Percentiles rank a stretch among this genome's conserved stretches.
phyloP scores from a whole-genome alignment of 2,113 vertebrate genomes.

The Phyllopteryx taeniolatus region DNA sequence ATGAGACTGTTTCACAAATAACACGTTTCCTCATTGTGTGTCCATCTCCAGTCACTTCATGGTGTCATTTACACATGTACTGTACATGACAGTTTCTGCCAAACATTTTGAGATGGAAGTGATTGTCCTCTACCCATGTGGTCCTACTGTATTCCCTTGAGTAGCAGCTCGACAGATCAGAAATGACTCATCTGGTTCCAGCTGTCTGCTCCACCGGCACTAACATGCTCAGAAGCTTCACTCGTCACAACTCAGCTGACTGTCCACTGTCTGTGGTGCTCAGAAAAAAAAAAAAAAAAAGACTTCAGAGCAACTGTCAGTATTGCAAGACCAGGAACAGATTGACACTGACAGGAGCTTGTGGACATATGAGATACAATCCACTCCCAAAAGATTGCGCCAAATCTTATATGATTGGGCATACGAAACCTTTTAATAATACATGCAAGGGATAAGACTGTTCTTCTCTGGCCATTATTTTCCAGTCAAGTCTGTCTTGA shows the following conservation, averaged over 20 bases:
- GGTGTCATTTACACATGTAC: not conserved
- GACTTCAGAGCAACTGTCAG: constrained; percentile 51
- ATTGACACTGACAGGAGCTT: constrained; percentile 31
- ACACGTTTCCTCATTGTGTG: not conserved
- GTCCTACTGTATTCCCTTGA: constrained; percentile 28
- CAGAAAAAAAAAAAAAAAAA: constrained; percentile 18
- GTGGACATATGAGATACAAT: constrained; percentile 23
- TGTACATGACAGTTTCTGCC: constrained; percentile 4
- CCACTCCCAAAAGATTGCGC: constrained; percentile 8
- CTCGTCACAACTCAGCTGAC: constrained; percentile 17
- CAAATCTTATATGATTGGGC: not conserved
- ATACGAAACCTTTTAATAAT: not conserved
- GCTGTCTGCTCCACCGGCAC: constrained; percentile 32
- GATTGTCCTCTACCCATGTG: constrained; percentile 27
- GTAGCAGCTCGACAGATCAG: constrained; percentile 39
- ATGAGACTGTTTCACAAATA: not conserved
- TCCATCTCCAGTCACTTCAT: not conserved
- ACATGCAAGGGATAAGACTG: not conserved
- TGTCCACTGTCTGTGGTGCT: constrained; percentile 32
- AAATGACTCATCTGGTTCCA: constrained; percentile 41
- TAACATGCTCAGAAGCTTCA: constrained; percentile 25
- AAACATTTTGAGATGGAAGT: constrained; percentile 3
- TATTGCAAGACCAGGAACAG: constrained; percentile 31
- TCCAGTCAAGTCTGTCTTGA: not conserved
- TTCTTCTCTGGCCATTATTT: not conserved